Conservation (phyloP, 2,888 invertebrate genomes). For the Sphinx pinastri region DNA sequence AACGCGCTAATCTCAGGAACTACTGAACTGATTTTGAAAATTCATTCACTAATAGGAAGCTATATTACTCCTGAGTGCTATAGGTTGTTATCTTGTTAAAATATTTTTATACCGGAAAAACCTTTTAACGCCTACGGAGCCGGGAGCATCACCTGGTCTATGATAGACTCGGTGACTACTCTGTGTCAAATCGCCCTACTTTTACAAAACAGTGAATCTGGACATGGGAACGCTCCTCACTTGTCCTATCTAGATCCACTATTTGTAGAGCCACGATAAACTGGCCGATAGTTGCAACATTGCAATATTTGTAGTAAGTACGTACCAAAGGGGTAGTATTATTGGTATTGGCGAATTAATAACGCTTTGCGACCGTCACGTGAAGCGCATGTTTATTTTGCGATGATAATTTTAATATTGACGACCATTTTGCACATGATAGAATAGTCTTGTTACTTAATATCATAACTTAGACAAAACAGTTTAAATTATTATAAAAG, state of each 20-base stretch:
- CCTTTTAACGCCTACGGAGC: no score
- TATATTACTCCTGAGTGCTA: no score
- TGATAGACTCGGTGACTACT: background rate
- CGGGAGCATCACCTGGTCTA: no score
- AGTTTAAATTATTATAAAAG: no score
- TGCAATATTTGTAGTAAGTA: slow-evolving; percentile 24
- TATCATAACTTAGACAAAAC: no score
- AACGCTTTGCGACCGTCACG: background rate
- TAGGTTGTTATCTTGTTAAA: no score
- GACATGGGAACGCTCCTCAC: slow-evolving; percentile 17
- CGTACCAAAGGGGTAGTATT: slow-evolving; percentile 16
- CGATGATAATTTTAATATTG: background rate
- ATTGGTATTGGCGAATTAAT: slow-evolving; percentile 23
- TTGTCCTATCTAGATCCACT: background rate
- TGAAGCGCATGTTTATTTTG: slow-evolving; percentile 1
- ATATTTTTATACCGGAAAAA: no score
- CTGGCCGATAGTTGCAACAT: slow-evolving; percentile 16
- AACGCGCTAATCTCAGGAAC: no score
- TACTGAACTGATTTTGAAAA: no score
- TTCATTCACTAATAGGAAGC: no score
- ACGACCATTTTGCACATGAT: background rate
- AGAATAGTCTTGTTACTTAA: no score
- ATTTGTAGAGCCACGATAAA: slow-evolving; percentile 24
- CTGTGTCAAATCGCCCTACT: background rate
- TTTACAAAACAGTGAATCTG: slow-evolving; percentile 15